Evolutionary conservation across 2,113 vertebrate species (phyloP).

Genomic region (Scopus umbretta): DNA sequence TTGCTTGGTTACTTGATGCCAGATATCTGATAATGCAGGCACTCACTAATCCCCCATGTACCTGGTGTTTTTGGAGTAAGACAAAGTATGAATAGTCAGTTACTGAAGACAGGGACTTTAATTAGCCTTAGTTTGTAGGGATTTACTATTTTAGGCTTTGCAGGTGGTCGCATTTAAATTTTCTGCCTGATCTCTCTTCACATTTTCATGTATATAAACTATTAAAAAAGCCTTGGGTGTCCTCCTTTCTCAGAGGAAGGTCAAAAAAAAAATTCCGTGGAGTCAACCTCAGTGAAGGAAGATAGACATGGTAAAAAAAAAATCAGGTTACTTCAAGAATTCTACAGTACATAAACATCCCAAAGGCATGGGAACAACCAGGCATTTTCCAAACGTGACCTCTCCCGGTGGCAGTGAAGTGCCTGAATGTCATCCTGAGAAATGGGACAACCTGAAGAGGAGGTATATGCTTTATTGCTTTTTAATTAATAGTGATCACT

Average conservation of each 20-base stretch:
- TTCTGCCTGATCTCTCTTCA: background rate
- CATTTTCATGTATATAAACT: background rate
- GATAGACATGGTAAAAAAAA: background rate
- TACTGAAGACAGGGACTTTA: background rate
- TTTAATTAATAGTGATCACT: background rate
- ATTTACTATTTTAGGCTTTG: background rate
- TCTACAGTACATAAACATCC: background rate
- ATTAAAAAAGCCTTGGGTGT: background rate
- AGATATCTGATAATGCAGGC: background rate
- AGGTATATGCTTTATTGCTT: background rate
- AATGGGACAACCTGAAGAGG: background rate
- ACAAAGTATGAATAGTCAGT: background rate
- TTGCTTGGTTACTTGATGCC: conserved; percentile 2
- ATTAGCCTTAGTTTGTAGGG: background rate
- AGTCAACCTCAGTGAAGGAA: background rate
- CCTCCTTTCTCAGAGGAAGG: background rate
- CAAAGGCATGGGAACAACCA: background rate
- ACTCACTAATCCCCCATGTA: background rate
- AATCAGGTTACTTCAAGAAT: background rate
- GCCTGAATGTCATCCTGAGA: background rate
- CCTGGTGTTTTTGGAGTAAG: background rate
- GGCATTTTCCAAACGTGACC: background rate
- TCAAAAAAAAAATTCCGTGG: background rate
- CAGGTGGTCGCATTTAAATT: background rate
- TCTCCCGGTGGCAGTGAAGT: background rate